Conservation (phyloP, 2,888 invertebrate species). For the Rhamphomyia laevipes region DNA sequence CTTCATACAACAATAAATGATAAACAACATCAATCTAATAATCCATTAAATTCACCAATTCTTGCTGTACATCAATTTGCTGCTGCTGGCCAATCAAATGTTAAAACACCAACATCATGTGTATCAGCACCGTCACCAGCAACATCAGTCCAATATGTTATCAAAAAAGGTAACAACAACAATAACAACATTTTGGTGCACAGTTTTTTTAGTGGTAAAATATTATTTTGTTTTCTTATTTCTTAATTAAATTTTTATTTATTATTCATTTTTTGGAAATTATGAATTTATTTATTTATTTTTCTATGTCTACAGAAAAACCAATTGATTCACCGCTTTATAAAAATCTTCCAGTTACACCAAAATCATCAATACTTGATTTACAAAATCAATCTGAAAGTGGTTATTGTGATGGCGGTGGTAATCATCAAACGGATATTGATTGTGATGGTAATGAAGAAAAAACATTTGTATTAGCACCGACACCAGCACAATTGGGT, state of each 20-base stretch:
- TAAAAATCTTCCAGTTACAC: slow-evolving; percentile 30
- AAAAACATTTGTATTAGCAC: slow-evolving; percentile 65
- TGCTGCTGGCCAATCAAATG: not conserved
- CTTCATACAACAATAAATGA: slow-evolving; percentile 7
- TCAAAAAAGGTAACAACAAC: slow-evolving; percentile 22
- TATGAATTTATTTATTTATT: not conserved
- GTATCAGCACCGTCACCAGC: slow-evolving; percentile 6
- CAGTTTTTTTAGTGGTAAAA: slow-evolving; percentile 15
- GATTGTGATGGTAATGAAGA: slow-evolving; percentile 19
- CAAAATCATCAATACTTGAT: slow-evolving; percentile 26
- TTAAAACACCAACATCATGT: slow-evolving; percentile 17
- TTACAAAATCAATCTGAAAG: slow-evolving; percentile 10
- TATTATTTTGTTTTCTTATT: not conserved
- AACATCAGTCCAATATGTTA: slow-evolving; percentile 24
- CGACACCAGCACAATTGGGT: slow-evolving; percentile 89
- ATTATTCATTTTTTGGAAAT: not conserved
- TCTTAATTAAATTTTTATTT: not conserved
- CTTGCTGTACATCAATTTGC: slow-evolving; percentile 1
- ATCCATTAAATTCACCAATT: slow-evolving; percentile 2
- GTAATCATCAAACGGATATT: slow-evolving; percentile 23
- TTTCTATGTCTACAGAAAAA: not conserved
- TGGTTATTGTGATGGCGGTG: slow-evolving; percentile 15
- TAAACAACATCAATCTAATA: not conserved
- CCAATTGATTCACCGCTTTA: not conserved
- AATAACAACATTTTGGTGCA: slow-evolving; percentile 12